Conservation (phyloP, 2,797 vertebrate species). For the Hoplostethus atlanticus region DNA sequence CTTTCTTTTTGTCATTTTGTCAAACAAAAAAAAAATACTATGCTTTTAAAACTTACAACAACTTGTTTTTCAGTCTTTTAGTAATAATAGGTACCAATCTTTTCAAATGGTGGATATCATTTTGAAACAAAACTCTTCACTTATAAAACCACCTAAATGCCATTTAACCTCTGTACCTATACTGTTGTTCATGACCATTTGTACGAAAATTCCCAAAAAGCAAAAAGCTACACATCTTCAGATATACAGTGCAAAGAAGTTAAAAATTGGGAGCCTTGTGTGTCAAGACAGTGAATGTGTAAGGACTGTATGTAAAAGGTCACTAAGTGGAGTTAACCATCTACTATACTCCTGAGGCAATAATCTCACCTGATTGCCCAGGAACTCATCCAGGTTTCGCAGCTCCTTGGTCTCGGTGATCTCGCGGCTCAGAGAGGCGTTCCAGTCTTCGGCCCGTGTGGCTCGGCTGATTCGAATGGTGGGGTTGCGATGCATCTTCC, state of each 20-base stretch:
- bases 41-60: no score
- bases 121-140: no score
- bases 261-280: not conserved
- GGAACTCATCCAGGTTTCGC: conserved; percentile 94
- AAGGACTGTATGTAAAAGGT: not conserved
- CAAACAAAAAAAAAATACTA: no score
- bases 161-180: no score
- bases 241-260: not conserved
- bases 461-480: conserved; percentile 91
- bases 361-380: conserved; percentile 91
- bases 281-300: not conserved
- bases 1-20: no score
- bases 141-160: no score
- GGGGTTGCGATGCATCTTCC: conserved; percentile 74
- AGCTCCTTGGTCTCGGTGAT: conserved; percentile 92
- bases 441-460: conserved; percentile 85
- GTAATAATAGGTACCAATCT: no score
- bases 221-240: not conserved
- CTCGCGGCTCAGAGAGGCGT: conserved; percentile 85
- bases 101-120: no score
- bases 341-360: not conserved
- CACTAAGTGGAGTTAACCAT: not conserved
- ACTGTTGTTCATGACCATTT: no score
- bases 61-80: no score
- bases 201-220: no score